Base-by-base conservation (phyloP, 2,888 invertebrate species). In the Eilema depressum region DNA sequence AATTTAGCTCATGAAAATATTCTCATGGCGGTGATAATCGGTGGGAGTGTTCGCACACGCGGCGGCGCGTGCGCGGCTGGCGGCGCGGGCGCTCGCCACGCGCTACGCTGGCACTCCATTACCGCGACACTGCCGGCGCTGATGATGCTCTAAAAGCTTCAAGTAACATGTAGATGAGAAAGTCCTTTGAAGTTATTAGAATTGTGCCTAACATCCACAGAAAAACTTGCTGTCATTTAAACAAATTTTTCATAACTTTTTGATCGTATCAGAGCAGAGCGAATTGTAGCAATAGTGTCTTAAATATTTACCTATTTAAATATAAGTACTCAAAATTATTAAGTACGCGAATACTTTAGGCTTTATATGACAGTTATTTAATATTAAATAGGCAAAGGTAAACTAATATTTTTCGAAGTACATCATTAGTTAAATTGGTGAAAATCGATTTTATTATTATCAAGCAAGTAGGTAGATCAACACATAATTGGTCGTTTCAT, bases 1-100 rank as follows among this genome's bases (percentile, higher is more conserved):
- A 74, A 75, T 75, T 70, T 67, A 66, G 68, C 75, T 76, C 70
- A 72, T 70, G 64, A 73, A 81, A 80, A 80, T 84, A 86, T 92
- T 92, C 92, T 92, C 93, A 93, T 90, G 90, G 81, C 79, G 80
- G 76, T 84, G 83, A 89, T 94, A 95, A 95, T 94, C 94, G 94
- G 91, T 92, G 94, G 93, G 93, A 93, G 94, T 93, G 92, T 83
- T 80, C 81, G 80, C 89, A 84, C 86, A 57, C 66, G 88, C 76
- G 78, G 41, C 78, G 86, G 80, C 83, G 84, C 81, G 80, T 80
- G 76, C 83, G 81, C 81, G 66, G 30, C 77, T 85, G 79, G 83
- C 82, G 78, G 80, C 83, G 84, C 82, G 79, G 79, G 71, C 83
- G 81, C 80, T 70, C 70, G 81, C 75, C 90, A 86, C 85, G 87